Evolutionary conservation across 2,797 vertebrate species (phyloP).

Genomic region (Lepus oiostolus): DNA sequence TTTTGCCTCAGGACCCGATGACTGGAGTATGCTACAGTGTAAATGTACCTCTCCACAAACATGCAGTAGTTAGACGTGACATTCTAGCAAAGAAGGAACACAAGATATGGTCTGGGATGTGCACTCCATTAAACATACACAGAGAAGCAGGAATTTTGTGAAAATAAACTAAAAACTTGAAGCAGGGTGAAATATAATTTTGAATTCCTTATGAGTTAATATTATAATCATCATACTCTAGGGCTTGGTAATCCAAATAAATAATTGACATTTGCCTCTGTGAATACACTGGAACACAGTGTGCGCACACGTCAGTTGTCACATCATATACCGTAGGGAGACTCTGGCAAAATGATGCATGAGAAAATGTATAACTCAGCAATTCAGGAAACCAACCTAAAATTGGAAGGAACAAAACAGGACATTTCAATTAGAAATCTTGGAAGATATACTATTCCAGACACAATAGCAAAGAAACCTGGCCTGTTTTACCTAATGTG

Average conservation of each 20-base stretch:
- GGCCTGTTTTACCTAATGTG: neutral
- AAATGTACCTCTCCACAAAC: neutral
- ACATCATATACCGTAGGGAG: neutral
- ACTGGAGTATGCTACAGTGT: neutral
- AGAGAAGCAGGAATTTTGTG: neutral
- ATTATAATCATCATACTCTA: neutral
- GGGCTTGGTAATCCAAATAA: neutral
- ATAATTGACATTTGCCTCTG: neutral
- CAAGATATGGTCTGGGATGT: neutral
- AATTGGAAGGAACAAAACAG: neutral
- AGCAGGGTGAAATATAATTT: neutral
- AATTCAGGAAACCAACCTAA: neutral
- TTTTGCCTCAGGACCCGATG: conserved; percentile 1
- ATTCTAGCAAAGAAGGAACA: neutral
- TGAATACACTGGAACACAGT: neutral
- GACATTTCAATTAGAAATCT: conserved; percentile 20
- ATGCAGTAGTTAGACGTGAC: neutral
- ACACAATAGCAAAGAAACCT: neutral
- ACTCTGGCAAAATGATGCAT: neutral
- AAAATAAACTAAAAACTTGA: neutral
- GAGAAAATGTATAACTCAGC: neutral
- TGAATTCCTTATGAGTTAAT: neutral
- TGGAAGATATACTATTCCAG: neutral
- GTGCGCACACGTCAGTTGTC: neutral
- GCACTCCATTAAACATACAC: neutral